Percentiles rank a stretch among this genome's conserved stretches.
These are phyloP conservation scores for Vireo altiloquus DNA, from an alignment of 2,113 vertebrate genomes.

Conservation along the genomic window DNA sequence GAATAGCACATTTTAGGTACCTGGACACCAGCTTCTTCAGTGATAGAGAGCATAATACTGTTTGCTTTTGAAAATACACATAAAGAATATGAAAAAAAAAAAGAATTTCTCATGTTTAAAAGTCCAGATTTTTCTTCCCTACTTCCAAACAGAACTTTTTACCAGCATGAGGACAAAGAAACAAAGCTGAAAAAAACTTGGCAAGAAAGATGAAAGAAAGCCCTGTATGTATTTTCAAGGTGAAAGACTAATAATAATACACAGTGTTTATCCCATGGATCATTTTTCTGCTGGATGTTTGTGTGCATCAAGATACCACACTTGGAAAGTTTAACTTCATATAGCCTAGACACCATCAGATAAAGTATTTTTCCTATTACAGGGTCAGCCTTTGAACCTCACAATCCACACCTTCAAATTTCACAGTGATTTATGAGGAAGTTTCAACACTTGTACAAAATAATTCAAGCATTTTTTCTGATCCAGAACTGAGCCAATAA, in stretches of 20 bases:
- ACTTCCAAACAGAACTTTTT: neutral
- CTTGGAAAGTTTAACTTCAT: neutral
- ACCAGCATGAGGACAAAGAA: neutral
- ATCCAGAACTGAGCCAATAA: neutral
- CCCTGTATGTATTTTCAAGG: neutral
- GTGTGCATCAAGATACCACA: neutral
- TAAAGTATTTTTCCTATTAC: neutral
- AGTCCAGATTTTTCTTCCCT: neutral
- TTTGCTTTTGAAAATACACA: neutral
- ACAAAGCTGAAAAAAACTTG: neutral
- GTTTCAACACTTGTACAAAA: neutral
- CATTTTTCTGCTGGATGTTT: neutral
- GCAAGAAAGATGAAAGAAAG: neutral
- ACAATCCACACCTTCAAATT: neutral
- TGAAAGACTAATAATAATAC: neutral
- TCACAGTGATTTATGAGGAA: neutral
- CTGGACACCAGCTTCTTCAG: neutral
- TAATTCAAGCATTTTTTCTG: neutral
- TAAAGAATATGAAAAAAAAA: neutral
- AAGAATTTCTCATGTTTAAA: neutral
- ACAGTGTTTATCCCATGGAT: neutral
- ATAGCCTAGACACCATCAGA: neutral
- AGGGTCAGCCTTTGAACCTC: neutral
- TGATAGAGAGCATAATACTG: neutral
- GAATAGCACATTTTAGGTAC: neutral